A percentile compares a stretch with the other conserved stretches of the same genome.
Conservation (phyloP, 1,140 invertebrate genomes). For the Drosophila kanapiae region DNA sequence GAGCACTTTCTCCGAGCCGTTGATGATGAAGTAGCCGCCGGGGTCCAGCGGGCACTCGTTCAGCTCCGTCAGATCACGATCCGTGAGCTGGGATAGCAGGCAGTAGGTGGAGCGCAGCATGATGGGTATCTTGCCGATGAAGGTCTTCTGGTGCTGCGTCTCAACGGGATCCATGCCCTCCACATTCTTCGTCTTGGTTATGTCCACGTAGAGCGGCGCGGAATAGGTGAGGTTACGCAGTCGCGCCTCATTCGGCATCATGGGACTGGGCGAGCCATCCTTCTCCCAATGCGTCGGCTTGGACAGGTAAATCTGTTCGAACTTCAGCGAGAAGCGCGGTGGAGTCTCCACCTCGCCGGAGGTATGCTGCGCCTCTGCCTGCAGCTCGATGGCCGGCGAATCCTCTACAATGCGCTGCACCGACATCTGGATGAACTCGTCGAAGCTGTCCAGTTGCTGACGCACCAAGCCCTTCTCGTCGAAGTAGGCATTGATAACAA, state of each 20-base stretch:
- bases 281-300: conserved; percentile 99
- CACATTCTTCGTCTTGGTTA: conserved; percentile 97
- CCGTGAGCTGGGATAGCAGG: conserved; percentile 95
- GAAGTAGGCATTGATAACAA: conserved; percentile 99
- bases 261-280: conserved; percentile 98
- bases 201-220: conserved; percentile 99
- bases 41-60: conserved; percentile 99
- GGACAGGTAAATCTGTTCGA: conserved; percentile 99
- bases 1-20: conserved; percentile 97
- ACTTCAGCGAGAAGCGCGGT: conserved; percentile 96
- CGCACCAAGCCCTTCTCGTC: conserved; percentile 99
- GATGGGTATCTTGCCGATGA: conserved; percentile 99
- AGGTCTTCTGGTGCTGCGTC: conserved; percentile 98
- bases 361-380: conserved; percentile 98
- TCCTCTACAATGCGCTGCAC: conserved; percentile 99
- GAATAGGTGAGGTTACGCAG: conserved; percentile 96
- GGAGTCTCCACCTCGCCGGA: conserved; percentile 96
- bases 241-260: conserved; percentile 99
- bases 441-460: conserved; percentile 99
- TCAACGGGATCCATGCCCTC: conserved; percentile 96
- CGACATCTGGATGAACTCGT: conserved; percentile 99
- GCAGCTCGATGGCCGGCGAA: conserved; percentile 98
- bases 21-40: conserved; percentile 98
- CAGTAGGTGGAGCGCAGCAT: conserved; percentile 99
- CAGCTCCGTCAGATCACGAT: conserved; percentile 99